Conservation (phyloP, 2,888 invertebrate genomes). For the Liodrosophila aerea region DNA sequence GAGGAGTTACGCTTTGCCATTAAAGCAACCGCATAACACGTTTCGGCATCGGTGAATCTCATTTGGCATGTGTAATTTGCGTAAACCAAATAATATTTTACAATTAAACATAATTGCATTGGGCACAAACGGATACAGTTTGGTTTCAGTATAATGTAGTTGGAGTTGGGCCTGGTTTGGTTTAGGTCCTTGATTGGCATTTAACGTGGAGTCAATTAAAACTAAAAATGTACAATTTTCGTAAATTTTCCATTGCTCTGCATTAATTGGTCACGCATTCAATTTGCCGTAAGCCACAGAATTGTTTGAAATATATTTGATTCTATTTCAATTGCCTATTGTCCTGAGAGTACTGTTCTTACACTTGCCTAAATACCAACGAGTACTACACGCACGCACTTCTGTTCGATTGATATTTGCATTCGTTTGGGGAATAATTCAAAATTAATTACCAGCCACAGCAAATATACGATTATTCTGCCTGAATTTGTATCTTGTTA, state of each 20-base stretch:
- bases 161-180: constrained; percentile 14
- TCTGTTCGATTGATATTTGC: constrained; percentile 3
- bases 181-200: constrained; percentile 35
- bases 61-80: constrained; percentile 63
- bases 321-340: not conserved
- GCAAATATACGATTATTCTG: constrained; percentile 1
- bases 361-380: too few species aligned
- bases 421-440: constrained; percentile 25
- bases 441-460: constrained; percentile 10
- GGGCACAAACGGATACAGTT: constrained; percentile 34
- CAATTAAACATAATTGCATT: constrained; percentile 71
- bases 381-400: too few species aligned
- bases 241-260: not conserved
- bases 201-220: constrained; percentile 33
- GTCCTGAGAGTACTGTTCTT: constrained; percentile 1
- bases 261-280: constrained; percentile 28
- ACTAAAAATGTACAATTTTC: constrained; percentile 24
- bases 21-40: constrained; percentile 50
- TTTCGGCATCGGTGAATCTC: constrained; percentile 38
- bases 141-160: constrained; percentile 4
- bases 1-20: constrained; percentile 12
- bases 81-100: constrained; percentile 65
- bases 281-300: constrained; percentile 14
- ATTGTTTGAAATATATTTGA: constrained; percentile 7
- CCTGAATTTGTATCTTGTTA: too few species aligned